A percentile compares a stretch with the other conserved stretches of the same genome.
Evolutionary conservation across 64 coral and sea anemone genomes (phyloP).

Genomic region (Orbicella faveolata): DNA sequence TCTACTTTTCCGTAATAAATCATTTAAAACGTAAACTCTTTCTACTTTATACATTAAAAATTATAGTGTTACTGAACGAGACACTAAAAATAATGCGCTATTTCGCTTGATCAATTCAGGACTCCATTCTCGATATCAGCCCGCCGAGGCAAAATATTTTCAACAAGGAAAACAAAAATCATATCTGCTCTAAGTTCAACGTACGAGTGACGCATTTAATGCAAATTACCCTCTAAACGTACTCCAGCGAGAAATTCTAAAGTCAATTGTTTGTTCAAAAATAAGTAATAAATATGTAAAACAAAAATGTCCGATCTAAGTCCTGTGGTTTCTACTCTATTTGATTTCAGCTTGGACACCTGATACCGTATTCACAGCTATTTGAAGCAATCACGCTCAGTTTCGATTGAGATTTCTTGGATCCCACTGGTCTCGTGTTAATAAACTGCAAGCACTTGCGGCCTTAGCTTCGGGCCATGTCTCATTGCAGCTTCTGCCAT

Average conservation of each 20-base stretch:
- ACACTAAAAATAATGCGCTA: background rate
- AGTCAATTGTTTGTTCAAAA: background rate
- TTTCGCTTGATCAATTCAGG: background rate
- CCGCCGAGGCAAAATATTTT: background rate
- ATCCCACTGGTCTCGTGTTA: background rate
- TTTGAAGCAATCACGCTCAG: background rate
- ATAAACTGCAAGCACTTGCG: background rate
- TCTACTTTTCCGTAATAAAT: constrained; percentile 2
- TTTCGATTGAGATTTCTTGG: background rate
- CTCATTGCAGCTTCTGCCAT: constrained; percentile 3
- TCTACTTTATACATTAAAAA: constrained; percentile 43
- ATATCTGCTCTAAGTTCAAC: background rate
- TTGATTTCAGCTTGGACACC: background rate
- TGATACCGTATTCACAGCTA: constrained; percentile 1
- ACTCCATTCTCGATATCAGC: background rate
- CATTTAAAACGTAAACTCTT: constrained; percentile 9
- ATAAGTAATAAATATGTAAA: constrained; percentile 5
- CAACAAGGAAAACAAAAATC: background rate
- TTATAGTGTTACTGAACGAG: constrained; percentile 18
- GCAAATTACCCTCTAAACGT: background rate
- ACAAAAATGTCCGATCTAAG: background rate
- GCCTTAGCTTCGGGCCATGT: background rate
- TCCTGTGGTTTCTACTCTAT: background rate
- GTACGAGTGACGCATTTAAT: constrained; percentile 8
- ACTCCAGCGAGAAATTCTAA: background rate